Base-by-base conservation (phyloP, 1,140 invertebrate species). In the Drosophila chauvacae region DNA sequence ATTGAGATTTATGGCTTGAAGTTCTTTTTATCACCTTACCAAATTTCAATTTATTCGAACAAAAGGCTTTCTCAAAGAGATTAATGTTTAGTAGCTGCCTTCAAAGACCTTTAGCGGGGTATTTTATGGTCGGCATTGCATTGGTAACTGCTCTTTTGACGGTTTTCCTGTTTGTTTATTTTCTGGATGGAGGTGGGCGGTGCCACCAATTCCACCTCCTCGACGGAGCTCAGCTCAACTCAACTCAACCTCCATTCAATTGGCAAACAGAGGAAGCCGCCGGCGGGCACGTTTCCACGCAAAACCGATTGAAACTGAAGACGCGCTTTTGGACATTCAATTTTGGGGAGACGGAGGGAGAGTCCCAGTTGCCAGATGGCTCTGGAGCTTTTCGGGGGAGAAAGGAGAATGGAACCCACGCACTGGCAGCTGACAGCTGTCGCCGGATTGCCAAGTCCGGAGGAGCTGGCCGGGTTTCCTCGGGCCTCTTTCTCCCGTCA, bases 341-440 rank as follows among this genome's bases (percentile, higher is more conserved):
- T 77, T 77, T 28, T 28, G 28, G 57, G 77, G 77, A 69, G 56
- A 73, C 47, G 51, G 13, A 16, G 51, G 55, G 11, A 16, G 33
- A 55, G 51, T 55, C 23, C 18, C 51, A 37, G 51, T 55, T 55
- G 51, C 51, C 33, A 56, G 58, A 60, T 65, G 77, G 47, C 56
- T 42, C 51, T 39, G 41, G 37, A 39, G 48, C 16, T 28, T 30
- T 50, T 28, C 2, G 50, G 16, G 33, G 60, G 60, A 23, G 20
- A 23, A 26, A 18, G 18, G 30, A 30, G 30, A 30, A 3, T 9
- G 30, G 44, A 55, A 16, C 44, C 61, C 53, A 60, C 62, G 77
- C 71, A 68, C 61, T 47, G 55, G 63, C 81, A 84, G 63, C 68
- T 88, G 83, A 83, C 84, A 87, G 85, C 84, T 87, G 84, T 87